A percentile compares a stretch with the other conserved stretches of the same genome.
Evolutionary conservation across 2,113 vertebrate genomes (phyloP).

Genomic region (Hiodon alosoides): DNA sequence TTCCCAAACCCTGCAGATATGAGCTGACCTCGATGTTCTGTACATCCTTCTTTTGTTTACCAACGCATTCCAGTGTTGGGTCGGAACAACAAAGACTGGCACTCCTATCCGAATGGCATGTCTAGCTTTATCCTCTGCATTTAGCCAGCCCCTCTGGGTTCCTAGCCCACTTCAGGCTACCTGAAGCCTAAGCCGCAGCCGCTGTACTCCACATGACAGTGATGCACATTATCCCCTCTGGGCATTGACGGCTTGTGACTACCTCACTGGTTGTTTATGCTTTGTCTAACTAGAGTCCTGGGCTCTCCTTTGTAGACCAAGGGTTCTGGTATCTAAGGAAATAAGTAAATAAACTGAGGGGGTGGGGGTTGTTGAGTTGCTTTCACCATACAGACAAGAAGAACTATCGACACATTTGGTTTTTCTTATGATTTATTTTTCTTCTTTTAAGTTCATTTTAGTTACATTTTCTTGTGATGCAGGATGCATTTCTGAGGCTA

Average conservation of each 20-base stretch:
- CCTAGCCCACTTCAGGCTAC: neutral
- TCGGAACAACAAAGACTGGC: neutral
- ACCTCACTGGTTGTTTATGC: neutral
- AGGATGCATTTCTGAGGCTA: too few species aligned
- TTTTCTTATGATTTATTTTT: too few species aligned
- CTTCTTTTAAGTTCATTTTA: too few species aligned
- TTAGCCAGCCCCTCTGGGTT: neutral
- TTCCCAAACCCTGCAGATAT: neutral
- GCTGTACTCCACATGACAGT: neutral
- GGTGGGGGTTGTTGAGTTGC: too few species aligned
- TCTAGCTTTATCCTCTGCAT: neutral
- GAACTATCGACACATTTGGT: neutral
- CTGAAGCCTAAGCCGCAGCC: neutral
- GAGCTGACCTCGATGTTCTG: neutral
- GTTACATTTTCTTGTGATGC: too few species aligned
- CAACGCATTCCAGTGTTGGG: conserved; percentile 7
- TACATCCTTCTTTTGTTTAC: neutral
- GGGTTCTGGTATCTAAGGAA: neutral
- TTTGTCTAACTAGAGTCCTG: neutral
- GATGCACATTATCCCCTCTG: neutral
- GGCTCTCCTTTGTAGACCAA: neutral
- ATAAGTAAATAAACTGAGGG: too few species aligned
- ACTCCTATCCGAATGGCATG: neutral
- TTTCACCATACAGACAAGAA: neutral
- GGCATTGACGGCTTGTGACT: neutral